Evolutionary conservation across 37 sponge, comb jelly and placozoan genomes (phyloP), one percentile per base, ranked within the genome.

Genomic region (Eunapius fragilis): DNA sequence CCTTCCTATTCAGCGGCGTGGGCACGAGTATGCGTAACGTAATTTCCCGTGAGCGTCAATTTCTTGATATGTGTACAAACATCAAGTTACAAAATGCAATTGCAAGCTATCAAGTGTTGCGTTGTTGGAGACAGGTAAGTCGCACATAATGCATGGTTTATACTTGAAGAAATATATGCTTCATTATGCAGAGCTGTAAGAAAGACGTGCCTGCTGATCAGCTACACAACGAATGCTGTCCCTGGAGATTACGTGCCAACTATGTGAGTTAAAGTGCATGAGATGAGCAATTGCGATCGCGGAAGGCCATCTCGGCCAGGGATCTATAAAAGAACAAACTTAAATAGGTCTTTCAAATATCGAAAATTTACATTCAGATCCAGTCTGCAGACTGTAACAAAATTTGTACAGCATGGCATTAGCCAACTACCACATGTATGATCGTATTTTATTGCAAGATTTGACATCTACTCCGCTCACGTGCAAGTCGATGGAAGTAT

Each of bases 381-480:
- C n/a, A n/a, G n/a, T n/a, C n/a, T n/a, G n/a, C n/a, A n/a, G n/a
- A n/a, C n/a, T n/a, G n/a, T n/a, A n/a, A n/a, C n/a, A n/a, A n/a
- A n/a, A n/a, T n/a, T n/a, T n/a, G n/a, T n/a, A n/a, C n/a, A n/a
- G n/a, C n/a, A n/a, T n/a, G n/a, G n/a, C n/a, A n/a, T n/a, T n/a
- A n/a, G n/a, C n/a, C n/a, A n/a, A n/a, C n/a, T n/a, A n/a, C n/a
- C n/a, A n/a, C n/a, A n/a, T n/a, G n/a, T n/a, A n/a, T n/a, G n/a
- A n/a, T n/a, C n/a, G n/a, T n/a, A n/a, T 41, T 41, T 6, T 41
- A 41, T 41, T 6, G 3, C 6, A 9, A 82, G 82, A 45, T 85
- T 85, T 77, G 85, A 85, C 38, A 85, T 76, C 45, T 85, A 85
- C n/a, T 49, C 85, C 0, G 85, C 67, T 36, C 79, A 35, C 27